Base-by-base conservation (phyloP, 2,888 invertebrate species). In the Creontiades dilutus region DNA sequence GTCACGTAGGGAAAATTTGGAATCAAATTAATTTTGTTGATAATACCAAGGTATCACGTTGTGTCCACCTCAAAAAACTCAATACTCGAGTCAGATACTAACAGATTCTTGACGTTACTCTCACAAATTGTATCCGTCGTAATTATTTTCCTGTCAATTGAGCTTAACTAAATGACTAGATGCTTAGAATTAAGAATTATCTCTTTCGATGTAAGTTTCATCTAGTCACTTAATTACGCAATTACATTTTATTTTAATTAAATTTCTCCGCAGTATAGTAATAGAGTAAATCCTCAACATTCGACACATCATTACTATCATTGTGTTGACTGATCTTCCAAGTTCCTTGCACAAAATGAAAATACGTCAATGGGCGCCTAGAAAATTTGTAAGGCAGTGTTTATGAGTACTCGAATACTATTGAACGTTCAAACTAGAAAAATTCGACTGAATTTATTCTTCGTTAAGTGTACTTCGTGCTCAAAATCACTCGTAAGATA, bases 381-480 rank as follows among this genome's bases (percentile, higher is more conserved):
- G 68, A 27, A 68, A 68, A 23, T 68, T 23, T 23, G 23, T 68
- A 23, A 68, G 68, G 68, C 23, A 27, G 68, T 68, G 23, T 52
- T 75, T 19, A 78, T 78, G 78, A 46, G 76, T 76, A 76, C n/a
- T 78, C 19, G 78, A 78, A 46, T 78, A 23, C 68, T 68, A 23
- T 68, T 68, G 5, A 68, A 61, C 61, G 68, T 68, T 37, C 13
- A 68, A n/a, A 23, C 68, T 78, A 78, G 78, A 47, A 78, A 78
- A 78, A 78, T 47, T 78, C 78, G 78, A 78, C 78, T 78, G 78
- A 78, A 78, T 47, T 68, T 68, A 37, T 78, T 78, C 78, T 46
- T 76, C 14, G 28, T 76, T 78, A 37, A 37, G 28, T 47, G 82
- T 82, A 52, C 82, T 23, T 82, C 82, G 52, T 47, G 82, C 82